A percentile compares a stretch with the other conserved stretches of the same genome.
These are phyloP conservation scores for Eupithecia vulgata DNA, from an alignment of 2,888 invertebrate species.

Conservation along the genomic window DNA sequence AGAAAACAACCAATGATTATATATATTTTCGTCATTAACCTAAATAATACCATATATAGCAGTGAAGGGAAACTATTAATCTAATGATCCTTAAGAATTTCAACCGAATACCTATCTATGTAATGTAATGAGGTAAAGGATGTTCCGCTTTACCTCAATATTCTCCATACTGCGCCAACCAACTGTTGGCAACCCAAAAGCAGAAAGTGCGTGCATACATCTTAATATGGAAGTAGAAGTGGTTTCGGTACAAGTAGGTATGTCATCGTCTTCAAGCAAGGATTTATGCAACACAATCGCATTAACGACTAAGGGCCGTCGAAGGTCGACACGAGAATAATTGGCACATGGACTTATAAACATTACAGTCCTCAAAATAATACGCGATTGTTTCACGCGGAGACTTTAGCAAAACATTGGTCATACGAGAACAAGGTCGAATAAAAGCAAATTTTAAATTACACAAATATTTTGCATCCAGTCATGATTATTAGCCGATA, in stretches of 20 bases:
- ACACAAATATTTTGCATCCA: conserved; percentile 49
- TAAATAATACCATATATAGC: background rate
- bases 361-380: conserved; percentile 65
- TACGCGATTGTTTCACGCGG: conserved; percentile 66
- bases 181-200: background rate
- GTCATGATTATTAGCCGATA: conserved; percentile 38
- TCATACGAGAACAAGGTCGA: conserved; percentile 61
- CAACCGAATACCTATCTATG: background rate
- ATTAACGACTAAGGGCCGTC: conserved; percentile 52
- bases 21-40: background rate
- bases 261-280: conserved; percentile 43
- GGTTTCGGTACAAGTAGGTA: conserved; percentile 25
- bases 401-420: conserved; percentile 66
- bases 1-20: background rate
- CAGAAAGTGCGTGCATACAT: background rate
- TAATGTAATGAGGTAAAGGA: background rate
- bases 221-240: conserved; percentile 22
- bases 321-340: conserved; percentile 63
- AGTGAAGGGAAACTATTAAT: background rate
- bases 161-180: background rate
- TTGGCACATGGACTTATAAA: conserved; percentile 65
- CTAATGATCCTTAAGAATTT: background rate
- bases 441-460: conserved; percentile 58
- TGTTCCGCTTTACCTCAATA: background rate
- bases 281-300: conserved; percentile 50